phyloP scores from a whole-genome alignment of 2,888 invertebrate species.

The Epistrophella euchroma region DNA sequence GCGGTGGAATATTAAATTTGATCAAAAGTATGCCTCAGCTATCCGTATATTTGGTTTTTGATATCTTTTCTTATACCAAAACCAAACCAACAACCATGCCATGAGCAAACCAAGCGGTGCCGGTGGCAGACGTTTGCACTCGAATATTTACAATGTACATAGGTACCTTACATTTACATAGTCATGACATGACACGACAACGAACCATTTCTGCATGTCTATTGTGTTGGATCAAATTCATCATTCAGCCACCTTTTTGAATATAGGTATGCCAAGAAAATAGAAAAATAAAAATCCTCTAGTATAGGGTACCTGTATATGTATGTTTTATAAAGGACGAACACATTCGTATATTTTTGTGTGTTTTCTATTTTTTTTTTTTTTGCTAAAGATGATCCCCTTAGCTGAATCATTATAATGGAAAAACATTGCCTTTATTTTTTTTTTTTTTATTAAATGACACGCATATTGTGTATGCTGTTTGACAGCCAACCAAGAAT shows the following conservation, averaged over 20 bases:
- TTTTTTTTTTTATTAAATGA: conserved; percentile 21
- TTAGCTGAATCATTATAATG: conserved; percentile 5
- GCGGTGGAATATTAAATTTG: not conserved
- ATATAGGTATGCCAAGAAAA: conserved; percentile 11
- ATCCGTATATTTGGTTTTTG: conserved; percentile 15
- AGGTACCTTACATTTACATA: too few species aligned
- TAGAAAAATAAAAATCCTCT: conserved; percentile 6
- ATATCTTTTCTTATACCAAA: not conserved
- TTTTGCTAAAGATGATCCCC: not conserved
- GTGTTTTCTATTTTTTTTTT: conserved; percentile 14
- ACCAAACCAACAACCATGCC: conserved; percentile 10
- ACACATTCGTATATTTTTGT: not conserved
- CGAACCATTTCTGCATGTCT: conserved; percentile 67
- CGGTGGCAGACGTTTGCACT: conserved; percentile 35
- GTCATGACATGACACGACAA: conserved; percentile 73
- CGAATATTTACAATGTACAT: conserved; percentile 71
- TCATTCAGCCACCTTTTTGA: conserved; percentile 55
- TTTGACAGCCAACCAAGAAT: conserved; percentile 28
- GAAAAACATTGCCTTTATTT: conserved; percentile 6
- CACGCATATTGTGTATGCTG: conserved; percentile 55
- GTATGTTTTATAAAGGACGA: conserved; percentile 17
- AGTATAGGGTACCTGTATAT: not conserved
- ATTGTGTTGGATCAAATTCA: conserved; percentile 66
- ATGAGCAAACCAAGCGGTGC: not conserved
- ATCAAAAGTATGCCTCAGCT: conserved; percentile 1